Conservation (phyloP, 2,113 vertebrate species). For the Nothoprocta perdicaria region DNA sequence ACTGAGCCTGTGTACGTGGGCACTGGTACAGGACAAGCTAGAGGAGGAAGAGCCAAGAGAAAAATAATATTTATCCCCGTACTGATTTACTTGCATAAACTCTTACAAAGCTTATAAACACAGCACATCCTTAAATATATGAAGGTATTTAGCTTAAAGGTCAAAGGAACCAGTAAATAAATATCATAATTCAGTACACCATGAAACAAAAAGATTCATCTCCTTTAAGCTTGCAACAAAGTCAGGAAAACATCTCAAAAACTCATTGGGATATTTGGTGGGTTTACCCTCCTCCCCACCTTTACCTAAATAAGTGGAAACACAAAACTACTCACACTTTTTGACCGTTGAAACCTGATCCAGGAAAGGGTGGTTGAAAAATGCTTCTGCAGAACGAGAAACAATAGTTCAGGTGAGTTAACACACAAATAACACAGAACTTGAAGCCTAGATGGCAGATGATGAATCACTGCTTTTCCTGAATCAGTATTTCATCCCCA, state of each 20-base stretch:
- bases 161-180: constrained; percentile 40
- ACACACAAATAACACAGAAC: not conserved
- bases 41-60: not conserved
- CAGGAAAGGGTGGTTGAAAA: constrained; percentile 95
- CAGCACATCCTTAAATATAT: constrained; percentile 18
- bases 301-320: constrained; percentile 1
- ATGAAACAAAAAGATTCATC: constrained; percentile 2
- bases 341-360: constrained; percentile 89
- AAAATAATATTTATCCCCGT: not conserved
- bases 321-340: constrained; percentile 87
- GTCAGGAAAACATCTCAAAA: not conserved
- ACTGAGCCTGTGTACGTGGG: constrained; percentile 83
- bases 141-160: constrained; percentile 1
- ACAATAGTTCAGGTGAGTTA: not conserved
- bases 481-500: constrained; percentile 28
- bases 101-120: not conserved
- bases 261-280: constrained; percentile 1
- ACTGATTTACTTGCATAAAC: not conserved
- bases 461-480: constrained; percentile 27
- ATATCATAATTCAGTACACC: constrained; percentile 8
- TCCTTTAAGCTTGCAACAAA: not conserved
- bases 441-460: not conserved
- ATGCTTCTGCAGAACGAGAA: constrained; percentile 82
- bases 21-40: constrained; percentile 94
- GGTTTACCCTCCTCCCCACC: not conserved